Conservation (phyloP, 2,113 vertebrate genomes). For the Passer montanus region DNA sequence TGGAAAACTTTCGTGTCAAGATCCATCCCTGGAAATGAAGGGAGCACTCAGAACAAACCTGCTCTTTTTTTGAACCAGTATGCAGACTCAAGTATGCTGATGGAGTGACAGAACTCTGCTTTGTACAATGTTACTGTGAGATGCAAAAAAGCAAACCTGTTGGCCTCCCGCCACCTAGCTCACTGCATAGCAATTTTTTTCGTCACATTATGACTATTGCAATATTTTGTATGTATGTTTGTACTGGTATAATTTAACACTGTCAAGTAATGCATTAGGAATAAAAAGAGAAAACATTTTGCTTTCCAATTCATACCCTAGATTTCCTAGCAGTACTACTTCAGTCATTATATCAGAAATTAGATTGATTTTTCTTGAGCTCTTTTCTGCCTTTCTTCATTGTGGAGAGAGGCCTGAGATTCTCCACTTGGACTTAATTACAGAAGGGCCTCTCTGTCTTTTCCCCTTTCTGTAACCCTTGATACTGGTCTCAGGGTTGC, state of each 20-base stretch:
- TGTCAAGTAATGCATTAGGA: not conserved
- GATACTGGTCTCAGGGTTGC: not conserved
- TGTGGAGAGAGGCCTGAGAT: not conserved
- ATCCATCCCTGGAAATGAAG: not conserved
- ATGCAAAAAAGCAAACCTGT: not conserved
- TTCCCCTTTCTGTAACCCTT: not conserved
- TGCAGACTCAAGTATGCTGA: not conserved
- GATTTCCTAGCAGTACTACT: constrained; percentile 9
- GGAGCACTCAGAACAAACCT: not conserved
- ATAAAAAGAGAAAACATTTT: constrained; percentile 34
- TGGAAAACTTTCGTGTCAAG: not conserved
- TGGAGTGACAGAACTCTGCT: not conserved
- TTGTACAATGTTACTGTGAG: not conserved
- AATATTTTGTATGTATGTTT: not conserved
- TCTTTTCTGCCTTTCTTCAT: no score
- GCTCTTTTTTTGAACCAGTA: not conserved
- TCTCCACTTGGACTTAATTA: not conserved
- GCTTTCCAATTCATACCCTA: not conserved
- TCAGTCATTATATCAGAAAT: constrained; percentile 32
- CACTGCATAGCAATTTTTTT: not conserved
- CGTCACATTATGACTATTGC: not conserved
- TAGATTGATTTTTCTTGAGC: not conserved
- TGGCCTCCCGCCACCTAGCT: not conserved
- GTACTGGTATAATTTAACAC: not conserved
- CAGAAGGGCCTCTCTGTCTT: not conserved